Conservation (phyloP, 2,888 invertebrate species). For the Alcis repandata region DNA sequence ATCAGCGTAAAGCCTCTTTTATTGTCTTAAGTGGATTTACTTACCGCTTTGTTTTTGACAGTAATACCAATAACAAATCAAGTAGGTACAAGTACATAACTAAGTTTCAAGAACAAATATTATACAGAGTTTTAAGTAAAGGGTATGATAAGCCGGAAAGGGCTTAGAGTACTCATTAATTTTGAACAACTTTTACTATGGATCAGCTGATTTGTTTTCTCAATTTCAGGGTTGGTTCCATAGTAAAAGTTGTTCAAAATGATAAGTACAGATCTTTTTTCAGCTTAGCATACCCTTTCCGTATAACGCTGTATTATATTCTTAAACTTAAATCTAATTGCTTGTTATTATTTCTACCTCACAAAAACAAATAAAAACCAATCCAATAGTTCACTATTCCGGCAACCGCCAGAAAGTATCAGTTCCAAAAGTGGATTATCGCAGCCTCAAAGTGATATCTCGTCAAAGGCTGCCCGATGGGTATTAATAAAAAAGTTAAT, state of each 20-base stretch:
- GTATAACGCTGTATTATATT: no score
- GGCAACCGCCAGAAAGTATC: conserved; percentile 41
- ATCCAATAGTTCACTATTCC: conserved; percentile 14
- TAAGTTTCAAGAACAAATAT: no score
- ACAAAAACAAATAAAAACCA: conserved; percentile 9
- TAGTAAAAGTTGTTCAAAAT: no score
- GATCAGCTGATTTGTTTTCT: no score
- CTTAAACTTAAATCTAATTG: no score
- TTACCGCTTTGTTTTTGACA: conserved; percentile 36
- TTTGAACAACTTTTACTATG: no score
- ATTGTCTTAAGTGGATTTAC: conserved; percentile 39
- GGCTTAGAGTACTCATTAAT: no score
- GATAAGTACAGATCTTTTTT: no score
- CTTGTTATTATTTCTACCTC: not conserved
- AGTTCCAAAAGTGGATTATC: conserved; percentile 62
- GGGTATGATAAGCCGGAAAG: no score
- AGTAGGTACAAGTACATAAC: not conserved
- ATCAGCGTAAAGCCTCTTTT: conserved; percentile 53
- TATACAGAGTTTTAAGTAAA: no score
- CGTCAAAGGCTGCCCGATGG: conserved; percentile 61
- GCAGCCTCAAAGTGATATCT: conserved; percentile 50
- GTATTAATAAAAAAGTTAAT: conserved; percentile 81
- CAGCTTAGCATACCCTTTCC: no score
- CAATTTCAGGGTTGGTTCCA: no score
- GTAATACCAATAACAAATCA: conserved; percentile 15